Evolutionary conservation across 2,888 invertebrate genomes (phyloP).

Genomic region (Nymphalis c-album): DNA sequence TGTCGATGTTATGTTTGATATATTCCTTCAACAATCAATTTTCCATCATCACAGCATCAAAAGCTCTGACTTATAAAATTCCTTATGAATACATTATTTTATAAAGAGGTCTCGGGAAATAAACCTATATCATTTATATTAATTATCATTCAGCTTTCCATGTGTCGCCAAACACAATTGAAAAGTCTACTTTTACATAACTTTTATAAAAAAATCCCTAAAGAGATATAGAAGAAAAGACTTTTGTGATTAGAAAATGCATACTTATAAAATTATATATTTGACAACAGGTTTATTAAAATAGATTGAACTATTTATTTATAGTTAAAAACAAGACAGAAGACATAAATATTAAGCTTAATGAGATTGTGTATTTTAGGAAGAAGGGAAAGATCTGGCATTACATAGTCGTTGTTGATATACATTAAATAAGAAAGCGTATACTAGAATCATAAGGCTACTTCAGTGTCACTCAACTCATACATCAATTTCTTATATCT

Average conservation of each 20-base stretch:
- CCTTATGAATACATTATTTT: slow-evolving; percentile 1
- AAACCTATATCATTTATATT: slow-evolving; percentile 2
- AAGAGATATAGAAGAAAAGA: slow-evolving; percentile 13
- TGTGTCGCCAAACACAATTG: neutral
- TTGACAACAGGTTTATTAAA: slow-evolving; percentile 26
- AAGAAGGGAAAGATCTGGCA: neutral
- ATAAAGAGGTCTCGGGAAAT: neutral
- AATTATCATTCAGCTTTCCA: neutral
- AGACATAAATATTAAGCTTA: slow-evolving; percentile 21
- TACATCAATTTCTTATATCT: slow-evolving; percentile 17
- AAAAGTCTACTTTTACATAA: neutral
- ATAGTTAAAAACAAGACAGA: slow-evolving; percentile 1
- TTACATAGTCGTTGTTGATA: slow-evolving; percentile 1
- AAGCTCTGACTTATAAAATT: slow-evolving; percentile 22
- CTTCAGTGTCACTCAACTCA: slow-evolving; percentile 11
- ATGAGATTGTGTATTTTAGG: slow-evolving; percentile 25
- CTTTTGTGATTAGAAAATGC: slow-evolving; percentile 20
- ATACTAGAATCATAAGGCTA: slow-evolving; percentile 25
- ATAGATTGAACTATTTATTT: slow-evolving; percentile 19
- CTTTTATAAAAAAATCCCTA: neutral
- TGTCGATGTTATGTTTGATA: neutral
- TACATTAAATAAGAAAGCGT: slow-evolving; percentile 16
- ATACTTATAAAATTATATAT: slow-evolving; percentile 32
- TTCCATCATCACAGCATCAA: slow-evolving; percentile 24
- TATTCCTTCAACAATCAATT: slow-evolving; percentile 11